These are phyloP conservation scores for Germaria angustata DNA, from an alignment of 2,888 invertebrate genomes.

Conservation along the genomic window DNA sequence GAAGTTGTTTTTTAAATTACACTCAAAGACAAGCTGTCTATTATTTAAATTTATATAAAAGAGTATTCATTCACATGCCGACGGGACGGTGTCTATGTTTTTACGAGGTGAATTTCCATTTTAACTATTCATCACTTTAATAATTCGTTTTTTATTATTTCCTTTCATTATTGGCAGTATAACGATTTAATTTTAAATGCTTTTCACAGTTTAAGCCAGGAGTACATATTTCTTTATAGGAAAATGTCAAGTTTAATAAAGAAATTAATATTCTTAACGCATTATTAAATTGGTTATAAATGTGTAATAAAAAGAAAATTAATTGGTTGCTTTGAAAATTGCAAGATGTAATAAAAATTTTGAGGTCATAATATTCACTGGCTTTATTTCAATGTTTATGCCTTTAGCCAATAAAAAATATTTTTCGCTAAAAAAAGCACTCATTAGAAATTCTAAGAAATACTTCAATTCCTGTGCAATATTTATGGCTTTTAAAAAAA, in stretches of 20 bases:
- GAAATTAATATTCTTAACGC: constrained; percentile 4
- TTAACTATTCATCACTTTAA: constrained; percentile 15
- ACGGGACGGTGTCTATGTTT: not conserved
- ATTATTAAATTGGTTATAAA: not conserved
- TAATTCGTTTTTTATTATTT: constrained; percentile 16
- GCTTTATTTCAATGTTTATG: not conserved
- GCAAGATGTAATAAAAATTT: not conserved
- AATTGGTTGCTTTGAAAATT: not conserved
- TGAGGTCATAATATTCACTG: not conserved
- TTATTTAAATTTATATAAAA: constrained; percentile 3
- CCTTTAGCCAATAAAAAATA: not conserved
- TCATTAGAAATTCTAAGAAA: not conserved
- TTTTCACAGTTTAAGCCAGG: not conserved
- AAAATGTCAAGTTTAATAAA: constrained; percentile 6
- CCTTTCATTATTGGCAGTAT: constrained; percentile 7
- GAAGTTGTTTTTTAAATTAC: constrained; percentile 33
- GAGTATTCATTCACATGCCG: not conserved
- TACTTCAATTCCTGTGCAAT: not conserved
- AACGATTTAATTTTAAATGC: constrained; percentile 37
- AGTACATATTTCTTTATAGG: too few relatives aligned
- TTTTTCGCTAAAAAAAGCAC: not conserved
- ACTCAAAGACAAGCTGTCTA: constrained; percentile 50
- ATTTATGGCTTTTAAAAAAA: not conserved
- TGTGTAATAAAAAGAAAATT: not conserved
- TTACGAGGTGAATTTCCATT: not conserved